phyloP scores from a whole-genome alignment of 2,113 vertebrate species.

The Anoplopoma fimbria region DNA sequence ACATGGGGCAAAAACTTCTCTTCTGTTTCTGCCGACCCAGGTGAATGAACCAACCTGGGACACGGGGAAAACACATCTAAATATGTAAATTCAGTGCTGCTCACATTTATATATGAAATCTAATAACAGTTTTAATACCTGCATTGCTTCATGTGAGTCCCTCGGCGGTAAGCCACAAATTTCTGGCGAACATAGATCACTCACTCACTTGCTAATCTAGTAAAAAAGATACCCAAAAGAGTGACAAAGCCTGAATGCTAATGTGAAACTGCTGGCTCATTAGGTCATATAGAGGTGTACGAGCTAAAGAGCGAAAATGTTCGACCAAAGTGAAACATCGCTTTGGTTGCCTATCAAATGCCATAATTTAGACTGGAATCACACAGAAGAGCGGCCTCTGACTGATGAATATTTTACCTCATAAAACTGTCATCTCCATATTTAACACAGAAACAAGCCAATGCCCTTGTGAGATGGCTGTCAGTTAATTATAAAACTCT shows the following conservation, averaged over 20 bases:
- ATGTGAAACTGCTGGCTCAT: slow-evolving; percentile 62
- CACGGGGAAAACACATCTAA: slow-evolving; percentile 44
- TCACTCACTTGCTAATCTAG: slow-evolving; percentile 62
- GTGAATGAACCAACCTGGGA: slow-evolving; percentile 53
- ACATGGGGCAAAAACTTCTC: slow-evolving; percentile 60
- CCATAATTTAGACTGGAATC: slow-evolving; percentile 72
- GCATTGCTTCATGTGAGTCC: slow-evolving; percentile 40
- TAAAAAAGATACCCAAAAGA: slow-evolving; percentile 51
- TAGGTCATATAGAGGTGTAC: slow-evolving; percentile 58
- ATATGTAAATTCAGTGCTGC: slow-evolving; percentile 47
- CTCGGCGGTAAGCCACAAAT: slow-evolving; percentile 25
- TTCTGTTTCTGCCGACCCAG: slow-evolving; percentile 48
- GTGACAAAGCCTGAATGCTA: slow-evolving; percentile 69
- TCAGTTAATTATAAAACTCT: slow-evolving; percentile 87
- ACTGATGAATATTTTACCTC: slow-evolving; percentile 83
- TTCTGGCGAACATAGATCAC: slow-evolving; percentile 50
- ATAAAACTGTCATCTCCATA: slow-evolving; percentile 84
- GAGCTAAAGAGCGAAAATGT: slow-evolving; percentile 63
- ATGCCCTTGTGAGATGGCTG: slow-evolving; percentile 84
- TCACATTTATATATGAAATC: slow-evolving; percentile 42
- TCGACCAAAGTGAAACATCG: slow-evolving; percentile 71
- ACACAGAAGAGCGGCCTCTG: slow-evolving; percentile 62
- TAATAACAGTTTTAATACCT: slow-evolving; percentile 41
- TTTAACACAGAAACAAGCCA: slow-evolving; percentile 82
- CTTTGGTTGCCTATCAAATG: slow-evolving; percentile 70